Evolutionary conservation across 2,113 vertebrate genomes (phyloP), one percentile per base, ranked within the genome.

Genomic region (Epinephelus cyanopodus): DNA sequence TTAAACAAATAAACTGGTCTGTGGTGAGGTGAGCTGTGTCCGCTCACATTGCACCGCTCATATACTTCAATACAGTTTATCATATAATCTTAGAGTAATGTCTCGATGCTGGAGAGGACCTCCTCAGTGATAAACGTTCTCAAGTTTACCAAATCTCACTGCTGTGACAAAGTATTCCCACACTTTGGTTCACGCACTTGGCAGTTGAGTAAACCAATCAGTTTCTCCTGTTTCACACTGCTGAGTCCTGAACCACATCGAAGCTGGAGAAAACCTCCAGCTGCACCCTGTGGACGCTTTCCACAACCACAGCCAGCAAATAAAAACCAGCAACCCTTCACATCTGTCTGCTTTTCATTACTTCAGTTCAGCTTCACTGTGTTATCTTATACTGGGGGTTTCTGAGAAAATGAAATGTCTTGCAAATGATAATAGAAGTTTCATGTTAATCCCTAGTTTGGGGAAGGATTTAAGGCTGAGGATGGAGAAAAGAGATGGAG

Each of bases 121-220:
- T 37, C 6, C 29, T 54, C 42, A 50, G 29, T 39, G 50, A 72
- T 25, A 58, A 58, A 3, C 62, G 29, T 45, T 74, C 33, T 50
- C 19, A 72, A 42, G 4, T 78, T 65, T 27, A 21, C 25, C 58
- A 61, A 63, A 80, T 19, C 17, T 15, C 29, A 73, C 70, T 14
- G 29, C 29, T 19, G 39, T 54, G 21, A 77, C 50, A 58, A 73
- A 17, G 12, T 45, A 19, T 74, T 48, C 17, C 47, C 27, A 56
- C 19, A 23, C 39, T 52, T 62, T 73, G 21, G 73, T 85, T 66
- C 5, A 70, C 23, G 14, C 63, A 27, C 19, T 76, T 78, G 33
- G 23, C 67, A 69, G 60, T 19, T 7, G 6, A 61, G 42, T 52
- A n/a, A 39, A 77, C 57, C 19, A 58, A 17, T 39, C 27, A 48